A percentile compares a stretch with the other conserved stretches of the same genome.
phyloP scores from a whole-genome alignment of 1,140 invertebrate species.

The Tyrophagus putrescentiae region DNA sequence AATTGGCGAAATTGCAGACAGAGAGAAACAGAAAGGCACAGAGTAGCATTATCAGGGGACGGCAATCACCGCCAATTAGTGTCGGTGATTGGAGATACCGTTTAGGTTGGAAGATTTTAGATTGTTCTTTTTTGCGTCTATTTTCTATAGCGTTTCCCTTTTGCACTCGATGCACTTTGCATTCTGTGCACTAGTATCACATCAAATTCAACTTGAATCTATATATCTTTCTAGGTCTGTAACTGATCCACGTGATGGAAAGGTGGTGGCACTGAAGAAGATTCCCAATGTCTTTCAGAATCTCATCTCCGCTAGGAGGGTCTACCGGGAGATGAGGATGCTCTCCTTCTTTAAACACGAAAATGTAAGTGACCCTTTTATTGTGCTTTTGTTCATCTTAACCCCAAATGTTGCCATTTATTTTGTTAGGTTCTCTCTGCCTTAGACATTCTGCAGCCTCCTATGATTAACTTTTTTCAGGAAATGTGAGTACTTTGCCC shows the following conservation, averaged over 20 bases:
- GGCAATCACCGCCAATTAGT: too few species aligned
- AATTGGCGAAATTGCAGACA: too few species aligned
- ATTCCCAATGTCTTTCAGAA: constrained; percentile 99
- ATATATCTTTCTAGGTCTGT: constrained; percentile 62
- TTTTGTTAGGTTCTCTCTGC: constrained; percentile 68
- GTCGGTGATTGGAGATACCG: too few species aligned
- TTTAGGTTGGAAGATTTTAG: too few species aligned
- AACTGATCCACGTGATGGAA: constrained; percentile 94
- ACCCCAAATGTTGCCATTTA: background rate
- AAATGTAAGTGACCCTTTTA: constrained; percentile 59
- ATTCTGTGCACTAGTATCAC: background rate
- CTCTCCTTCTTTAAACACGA: constrained; percentile 98
- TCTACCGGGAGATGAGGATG: constrained; percentile 98
- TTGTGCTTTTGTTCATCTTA: background rate
- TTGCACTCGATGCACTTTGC: background rate
- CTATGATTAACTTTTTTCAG: constrained; percentile 93
- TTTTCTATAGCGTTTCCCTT: too few species aligned
- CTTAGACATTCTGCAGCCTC: constrained; percentile 86
- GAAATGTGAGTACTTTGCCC: constrained; percentile 92
- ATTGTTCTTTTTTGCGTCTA: too few species aligned
- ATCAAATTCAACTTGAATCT: background rate
- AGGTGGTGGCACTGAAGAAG: constrained; percentile 94
- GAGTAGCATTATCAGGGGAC: too few species aligned
- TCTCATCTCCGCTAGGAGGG: constrained; percentile 89
- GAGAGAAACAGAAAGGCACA: too few species aligned